These are phyloP conservation scores for Pristionchus entomophagus DNA, from an alignment of 2,888 invertebrate genomes.

Conservation along the genomic window DNA sequence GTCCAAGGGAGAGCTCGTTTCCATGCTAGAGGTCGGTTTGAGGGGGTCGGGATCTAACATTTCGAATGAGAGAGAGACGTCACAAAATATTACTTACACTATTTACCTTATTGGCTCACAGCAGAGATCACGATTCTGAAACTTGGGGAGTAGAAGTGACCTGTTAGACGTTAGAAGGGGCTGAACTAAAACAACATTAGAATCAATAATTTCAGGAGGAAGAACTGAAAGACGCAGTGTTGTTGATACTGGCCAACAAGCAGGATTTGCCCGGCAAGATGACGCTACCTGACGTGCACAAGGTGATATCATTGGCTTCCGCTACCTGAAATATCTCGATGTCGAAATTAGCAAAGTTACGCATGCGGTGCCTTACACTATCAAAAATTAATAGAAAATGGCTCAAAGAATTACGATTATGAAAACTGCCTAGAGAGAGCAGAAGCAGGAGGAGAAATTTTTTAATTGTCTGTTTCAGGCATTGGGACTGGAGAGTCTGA, in stretches of 20 bases:
- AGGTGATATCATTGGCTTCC: conserved; percentile 75
- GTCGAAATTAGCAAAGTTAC: no score
- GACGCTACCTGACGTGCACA: conserved; percentile 93
- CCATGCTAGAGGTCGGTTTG: conserved; percentile 89
- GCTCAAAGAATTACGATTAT: neutral
- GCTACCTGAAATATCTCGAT: neutral
- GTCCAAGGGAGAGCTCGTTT: conserved; percentile 95
- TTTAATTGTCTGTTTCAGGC: conserved; percentile 84
- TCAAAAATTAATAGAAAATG: no score
- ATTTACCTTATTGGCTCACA: no score
- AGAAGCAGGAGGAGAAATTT: neutral
- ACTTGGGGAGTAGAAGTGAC: no score
- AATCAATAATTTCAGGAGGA: conserved; percentile 84
- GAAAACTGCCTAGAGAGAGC: neutral
- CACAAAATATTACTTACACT: no score
- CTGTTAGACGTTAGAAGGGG: no score
- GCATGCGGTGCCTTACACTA: neutral
- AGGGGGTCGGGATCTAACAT: no score
- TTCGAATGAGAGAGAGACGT: neutral
- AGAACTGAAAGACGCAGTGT: conserved; percentile 91
- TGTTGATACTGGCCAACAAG: conserved; percentile 96
- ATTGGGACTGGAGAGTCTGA: conserved; percentile 90
- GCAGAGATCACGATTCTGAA: no score
- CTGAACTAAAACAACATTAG: no score
- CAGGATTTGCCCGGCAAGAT: conserved; percentile 98